Evolutionary conservation across 2,888 invertebrate genomes (phyloP).

Genomic region (Portevinia maculata): DNA sequence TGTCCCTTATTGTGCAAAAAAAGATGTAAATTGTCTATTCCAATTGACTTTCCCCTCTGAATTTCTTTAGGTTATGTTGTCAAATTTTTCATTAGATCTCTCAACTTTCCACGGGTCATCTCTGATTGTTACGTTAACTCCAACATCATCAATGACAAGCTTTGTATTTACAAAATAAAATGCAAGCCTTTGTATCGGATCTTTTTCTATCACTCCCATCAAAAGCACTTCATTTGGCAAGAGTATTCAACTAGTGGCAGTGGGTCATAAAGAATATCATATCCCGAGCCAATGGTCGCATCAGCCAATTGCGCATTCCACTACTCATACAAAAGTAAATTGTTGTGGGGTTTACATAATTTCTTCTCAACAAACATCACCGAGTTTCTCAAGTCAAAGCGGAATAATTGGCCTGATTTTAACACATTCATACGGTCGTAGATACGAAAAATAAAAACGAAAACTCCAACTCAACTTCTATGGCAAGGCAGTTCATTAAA

Average conservation of each 20-base stretch:
- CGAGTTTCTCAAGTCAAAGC: constrained; percentile 58
- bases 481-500: constrained; percentile 74
- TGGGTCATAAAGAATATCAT: constrained; percentile 37
- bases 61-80: background rate
- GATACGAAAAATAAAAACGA: constrained; percentile 19
- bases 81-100: background rate
- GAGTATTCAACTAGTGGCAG: background rate
- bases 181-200: constrained; percentile 9
- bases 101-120: constrained; percentile 17
- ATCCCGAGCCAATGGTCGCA: background rate
- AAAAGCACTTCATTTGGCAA: constrained; percentile 21
- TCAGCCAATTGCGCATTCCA: constrained; percentile 37
- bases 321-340: constrained; percentile 39
- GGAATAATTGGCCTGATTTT: constrained; percentile 70
- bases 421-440: constrained; percentile 30
- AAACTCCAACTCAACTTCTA: constrained; percentile 66
- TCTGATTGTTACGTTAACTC: constrained; percentile 27
- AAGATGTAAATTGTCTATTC: no score
- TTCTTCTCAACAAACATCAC: constrained; percentile 26
- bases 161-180: constrained; percentile 18
- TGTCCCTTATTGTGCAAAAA: no score
- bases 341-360: constrained; percentile 63
- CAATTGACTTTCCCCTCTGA: background rate
- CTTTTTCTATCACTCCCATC: no score
- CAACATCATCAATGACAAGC: background rate